These are phyloP conservation scores for Enteromius viviparus DNA, from an alignment of 2,797 vertebrate genomes.

Conservation along the genomic window DNA sequence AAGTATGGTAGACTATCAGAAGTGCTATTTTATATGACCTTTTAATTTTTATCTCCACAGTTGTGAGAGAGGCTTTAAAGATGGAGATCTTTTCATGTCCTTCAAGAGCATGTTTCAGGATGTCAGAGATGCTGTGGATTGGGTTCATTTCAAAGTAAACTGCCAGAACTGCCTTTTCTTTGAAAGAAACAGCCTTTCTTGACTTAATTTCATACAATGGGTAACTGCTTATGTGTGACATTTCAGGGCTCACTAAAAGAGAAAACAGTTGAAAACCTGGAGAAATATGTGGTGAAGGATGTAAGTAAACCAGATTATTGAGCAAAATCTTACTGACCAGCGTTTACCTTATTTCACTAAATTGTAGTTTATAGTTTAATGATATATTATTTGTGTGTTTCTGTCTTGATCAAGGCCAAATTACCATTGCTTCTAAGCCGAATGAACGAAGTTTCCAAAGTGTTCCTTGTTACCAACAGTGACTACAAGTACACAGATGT, in stretches of 20 bases:
- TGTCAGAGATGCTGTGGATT: constrained; percentile 92
- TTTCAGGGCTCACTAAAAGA: constrained; percentile 83
- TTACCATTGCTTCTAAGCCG: constrained; percentile 91
- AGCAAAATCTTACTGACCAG: neutral
- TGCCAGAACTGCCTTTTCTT: neutral
- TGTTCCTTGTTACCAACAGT: constrained; percentile 94
- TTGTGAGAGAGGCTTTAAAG: constrained; percentile 94
- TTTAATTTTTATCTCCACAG: constrained; percentile 64
- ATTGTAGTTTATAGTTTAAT: neutral
- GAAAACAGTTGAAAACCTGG: constrained; percentile 93
- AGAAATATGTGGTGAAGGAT: constrained; percentile 95
- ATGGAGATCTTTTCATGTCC: constrained; percentile 97
- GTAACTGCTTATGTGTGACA: constrained; percentile 4
- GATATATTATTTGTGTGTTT: neutral
- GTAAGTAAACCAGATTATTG: constrained; percentile 78
- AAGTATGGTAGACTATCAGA: neutral
- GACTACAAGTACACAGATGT: constrained; percentile 96
- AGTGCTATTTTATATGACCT: neutral
- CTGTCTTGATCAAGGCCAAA: constrained; percentile 75
- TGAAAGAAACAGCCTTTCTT: neutral
- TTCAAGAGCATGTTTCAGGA: constrained; percentile 98
- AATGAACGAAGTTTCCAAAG: constrained; percentile 94
- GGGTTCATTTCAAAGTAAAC: constrained; percentile 93
- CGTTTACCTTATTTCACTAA: neutral
- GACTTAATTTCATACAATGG: neutral